Base-by-base conservation (phyloP, 1,140 invertebrate species). In the Conopomorpha cramerella region DNA sequence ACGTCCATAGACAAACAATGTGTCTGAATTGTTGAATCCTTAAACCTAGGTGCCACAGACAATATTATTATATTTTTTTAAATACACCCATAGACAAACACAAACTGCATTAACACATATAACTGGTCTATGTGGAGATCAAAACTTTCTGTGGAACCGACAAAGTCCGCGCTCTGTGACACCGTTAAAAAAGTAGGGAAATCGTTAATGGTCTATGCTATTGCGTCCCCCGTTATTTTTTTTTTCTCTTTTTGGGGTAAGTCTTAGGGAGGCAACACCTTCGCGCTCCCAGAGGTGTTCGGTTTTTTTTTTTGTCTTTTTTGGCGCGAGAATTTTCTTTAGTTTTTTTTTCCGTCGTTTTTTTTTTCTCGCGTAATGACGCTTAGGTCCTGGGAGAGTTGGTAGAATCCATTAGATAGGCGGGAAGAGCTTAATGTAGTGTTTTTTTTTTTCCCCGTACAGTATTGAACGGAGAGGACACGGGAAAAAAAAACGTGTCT, bases 171-270 rank as follows among this genome's bases (percentile, higher is more conserved):
- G n/a, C 63, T 61, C 45, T 62, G 61, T 66, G 66, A 72, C 66
- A 70, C 54, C 58, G 65, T 74, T 74, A 74, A 74, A 67, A 74
- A 74, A 66, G 55, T 59, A 63, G 47, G 53, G 53, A 68, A 70
- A 74, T 72, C 63, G 65, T 57, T 72, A 74, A 74, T 74, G 70
- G 70, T 70, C 67, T 70, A 74, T 72, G 67, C 70, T 74, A 74
- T 74, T 72, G 67, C 63, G 57, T 64, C 70, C 66, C 70, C 56
- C 70, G 55, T 68, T 44, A 60, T 57, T n/a, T n/a, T n/a, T n/a
- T n/a, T n/a, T n/a, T n/a, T n/a, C 66, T 44, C 58, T 57, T 64
- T 55, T 60, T 58, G 45, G 67, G 62, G 64, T 58, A 67, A 68
- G 58, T 55, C 51, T 53, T 45, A 52, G 65, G 64, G 68, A 64